Conservation (phyloP, 2,797 vertebrate genomes). For the Catharus ustulatus region DNA sequence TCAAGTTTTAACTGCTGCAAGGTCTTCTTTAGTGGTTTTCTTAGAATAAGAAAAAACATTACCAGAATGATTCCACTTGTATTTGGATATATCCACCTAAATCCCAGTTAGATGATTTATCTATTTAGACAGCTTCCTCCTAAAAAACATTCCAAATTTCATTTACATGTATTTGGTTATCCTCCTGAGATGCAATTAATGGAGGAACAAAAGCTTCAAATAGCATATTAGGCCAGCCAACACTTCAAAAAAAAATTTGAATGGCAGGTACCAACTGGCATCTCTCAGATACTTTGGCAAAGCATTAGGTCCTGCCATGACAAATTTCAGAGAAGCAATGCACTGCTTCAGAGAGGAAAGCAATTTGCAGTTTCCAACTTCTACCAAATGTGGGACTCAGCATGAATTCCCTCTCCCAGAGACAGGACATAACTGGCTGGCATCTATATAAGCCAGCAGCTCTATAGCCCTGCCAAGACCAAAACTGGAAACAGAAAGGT, state of each 20-base stretch:
- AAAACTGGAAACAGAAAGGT: constrained; percentile 25
- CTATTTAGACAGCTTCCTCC: neutral
- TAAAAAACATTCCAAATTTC: neutral
- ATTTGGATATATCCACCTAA: neutral
- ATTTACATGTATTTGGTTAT: neutral
- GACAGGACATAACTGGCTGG: neutral
- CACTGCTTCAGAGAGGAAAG: neutral
- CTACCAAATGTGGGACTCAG: neutral
- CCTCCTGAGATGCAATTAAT: neutral
- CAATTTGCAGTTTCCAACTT: neutral
- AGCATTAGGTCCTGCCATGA: neutral
- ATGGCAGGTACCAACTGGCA: constrained; percentile 45
- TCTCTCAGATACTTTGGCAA: neutral
- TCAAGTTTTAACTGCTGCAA: neutral
- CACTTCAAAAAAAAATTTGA: neutral
- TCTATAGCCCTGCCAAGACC: neutral
- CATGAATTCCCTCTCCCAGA: neutral
- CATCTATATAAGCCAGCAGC: neutral
- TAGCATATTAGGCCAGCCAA: neutral
- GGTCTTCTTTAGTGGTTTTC: neutral
- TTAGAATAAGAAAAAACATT: neutral
- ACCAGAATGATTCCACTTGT: neutral
- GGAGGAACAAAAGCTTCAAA: neutral
- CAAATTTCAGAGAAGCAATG: neutral
- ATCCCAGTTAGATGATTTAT: neutral